Conservation (phyloP, 2,113 vertebrate species). For the Ptilonorhynchus violaceus region DNA sequence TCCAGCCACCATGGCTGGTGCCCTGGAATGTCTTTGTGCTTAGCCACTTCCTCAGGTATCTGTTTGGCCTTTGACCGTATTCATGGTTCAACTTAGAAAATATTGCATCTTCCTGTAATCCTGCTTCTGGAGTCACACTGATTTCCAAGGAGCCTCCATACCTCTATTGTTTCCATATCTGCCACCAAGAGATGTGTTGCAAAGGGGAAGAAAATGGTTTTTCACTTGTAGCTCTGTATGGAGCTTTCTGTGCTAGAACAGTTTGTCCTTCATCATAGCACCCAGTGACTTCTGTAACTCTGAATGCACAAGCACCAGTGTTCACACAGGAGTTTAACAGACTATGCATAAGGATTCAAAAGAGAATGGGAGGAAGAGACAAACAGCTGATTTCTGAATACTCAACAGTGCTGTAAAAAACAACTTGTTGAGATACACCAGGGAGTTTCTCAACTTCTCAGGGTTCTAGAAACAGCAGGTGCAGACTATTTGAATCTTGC, state of each 20-base stretch:
- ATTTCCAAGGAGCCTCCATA: not conserved
- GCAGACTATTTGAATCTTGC: not conserved
- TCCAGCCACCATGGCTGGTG: not conserved
- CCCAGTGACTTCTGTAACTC: not conserved
- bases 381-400: not conserved
- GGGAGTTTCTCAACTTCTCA: not conserved
- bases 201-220: not conserved
- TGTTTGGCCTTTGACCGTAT: not conserved
- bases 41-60: not conserved
- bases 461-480: slow-evolving; percentile 2
- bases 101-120: not conserved
- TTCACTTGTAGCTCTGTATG: not conserved
- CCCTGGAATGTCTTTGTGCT: not conserved
- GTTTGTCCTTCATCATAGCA: not conserved
- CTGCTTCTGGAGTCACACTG: not conserved
- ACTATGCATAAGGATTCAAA: not conserved
- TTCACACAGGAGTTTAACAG: not conserved
- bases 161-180: not conserved
- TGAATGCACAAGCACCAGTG: not conserved
- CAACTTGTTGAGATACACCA: not conserved
- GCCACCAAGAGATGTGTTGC: not conserved
- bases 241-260: not conserved
- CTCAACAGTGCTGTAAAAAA: not conserved
- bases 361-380: not conserved
- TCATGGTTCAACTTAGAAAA: not conserved